Evolutionary conservation across 2,888 invertebrate species (phyloP), one percentile per base, ranked within the genome.

Genomic region (Sericinus montela): DNA sequence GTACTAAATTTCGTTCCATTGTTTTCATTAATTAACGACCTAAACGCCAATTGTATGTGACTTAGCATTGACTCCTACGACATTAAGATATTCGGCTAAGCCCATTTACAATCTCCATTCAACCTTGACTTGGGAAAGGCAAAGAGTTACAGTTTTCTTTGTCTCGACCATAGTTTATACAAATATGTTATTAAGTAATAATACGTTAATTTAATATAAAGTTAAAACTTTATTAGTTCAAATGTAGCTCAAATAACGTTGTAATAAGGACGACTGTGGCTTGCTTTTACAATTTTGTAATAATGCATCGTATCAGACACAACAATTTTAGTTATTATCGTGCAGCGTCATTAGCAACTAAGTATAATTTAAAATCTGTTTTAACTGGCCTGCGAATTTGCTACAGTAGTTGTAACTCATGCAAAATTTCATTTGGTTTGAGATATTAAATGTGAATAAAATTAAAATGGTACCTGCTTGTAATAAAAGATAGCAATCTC

Each of bases 41-140:
- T 9, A 15, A 23, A 39, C 32, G 30, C 7, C 32, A 39, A 46
- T 40, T 39, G 39, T 34, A 30, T 5, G 7, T 11, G 37, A 11
- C 39, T 38, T 48, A 48, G 42, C 44, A 49, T 49, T 49, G 48
- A 34, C 49, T 41, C 0, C 32, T 32, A 46, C 46, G 34, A 47
- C 40, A 35, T 49, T 38, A 32, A 40, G 35, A 35, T 49, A 40
- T 49, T 49, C 34, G 29, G 30, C 30, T 39, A 40, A 29, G 35
- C 23, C 40, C 23, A 36, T 30, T 35, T 23, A 19, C 41, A 42
- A 32, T 48, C 49, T 39, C 44, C 23, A 49, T 28, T 49, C 49
- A 49, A 40, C 49, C 49, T 49, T 49, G 49, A 40, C 19, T 13
- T 11, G 40, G 25, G 49, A 49, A 49, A 44, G 49, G 49, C 48